Base-by-base conservation (phyloP, 2,888 invertebrate genomes). In the Epirrhoe alternata region DNA sequence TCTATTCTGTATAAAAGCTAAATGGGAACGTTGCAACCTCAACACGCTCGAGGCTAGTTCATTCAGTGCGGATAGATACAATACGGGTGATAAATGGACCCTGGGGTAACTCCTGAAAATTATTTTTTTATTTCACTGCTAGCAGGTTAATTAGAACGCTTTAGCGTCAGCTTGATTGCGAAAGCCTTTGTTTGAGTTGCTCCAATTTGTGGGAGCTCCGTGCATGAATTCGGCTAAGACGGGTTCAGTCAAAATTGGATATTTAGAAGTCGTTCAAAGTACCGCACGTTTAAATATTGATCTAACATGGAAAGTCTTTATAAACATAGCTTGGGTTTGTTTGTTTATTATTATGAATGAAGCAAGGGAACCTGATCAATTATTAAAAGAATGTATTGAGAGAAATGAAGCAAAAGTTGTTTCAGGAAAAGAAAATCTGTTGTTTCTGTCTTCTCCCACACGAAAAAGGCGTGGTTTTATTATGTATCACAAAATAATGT, bases 21-120 rank as follows among this genome's bases (percentile, higher is more conserved):
- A 38, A 4, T 52, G 56, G 16, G 12, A 12, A 56, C 55, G 55
- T 38, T 56, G 55, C 57, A 63, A 58, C 52, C 52, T 47, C 55
- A 47, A 51, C 30, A 47, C 38, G 56, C 65, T 47, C 51, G 30
- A 31, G 30, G 56, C 65, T 47, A 38, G 35, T 61, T 56, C 55
- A 51, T 60, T 65, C 65, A 51, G 51, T 42, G 51, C 54, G 38
- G 42, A 50, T 50, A 47, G 55, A 61, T 52, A 65, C 61, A 65
- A 65, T 57, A 56, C 47, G 30, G 56, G 61, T 57, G 56, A 65
- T 61, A 65, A 65, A 61, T 61, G 47, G 51, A 52, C 65, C 24
- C 60, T 24, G 17, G 60, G 60, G 60, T 51, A 24, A 42, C 50
- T 35, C n/a, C 35, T 61, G 52, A 56, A 65, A 56, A 56, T 38